phyloP scores from a whole-genome alignment of 2,113 vertebrate genomes.

The Mormoops blainvillei region DNA sequence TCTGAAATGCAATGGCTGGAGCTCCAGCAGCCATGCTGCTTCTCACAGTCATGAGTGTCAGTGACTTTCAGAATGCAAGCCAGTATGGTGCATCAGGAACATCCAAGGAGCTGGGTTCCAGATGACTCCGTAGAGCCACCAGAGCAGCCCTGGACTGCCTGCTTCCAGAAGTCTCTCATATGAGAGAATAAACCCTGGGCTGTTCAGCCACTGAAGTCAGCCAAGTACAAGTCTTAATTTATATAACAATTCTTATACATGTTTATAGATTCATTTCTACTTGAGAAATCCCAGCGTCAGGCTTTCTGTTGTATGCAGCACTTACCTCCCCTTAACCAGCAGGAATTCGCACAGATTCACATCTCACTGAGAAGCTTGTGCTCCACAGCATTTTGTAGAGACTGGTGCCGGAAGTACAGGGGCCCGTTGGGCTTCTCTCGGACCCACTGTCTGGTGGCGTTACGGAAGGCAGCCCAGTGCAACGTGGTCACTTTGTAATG shows the following conservation, averaged over 20 bases:
- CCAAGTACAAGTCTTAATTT: background rate
- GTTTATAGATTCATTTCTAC: background rate
- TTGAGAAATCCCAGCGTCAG: background rate
- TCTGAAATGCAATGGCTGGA: background rate
- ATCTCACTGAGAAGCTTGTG: conserved; percentile 58
- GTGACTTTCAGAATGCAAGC: background rate
- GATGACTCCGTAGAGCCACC: background rate
- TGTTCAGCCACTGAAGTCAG: background rate
- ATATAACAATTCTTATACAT: background rate
- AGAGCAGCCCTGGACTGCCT: background rate
- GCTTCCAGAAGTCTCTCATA: background rate
- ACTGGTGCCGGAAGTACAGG: conserved; percentile 65
- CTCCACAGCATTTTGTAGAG: conserved; percentile 46
- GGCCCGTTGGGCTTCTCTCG: conserved; percentile 44
- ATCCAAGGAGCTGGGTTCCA: background rate
- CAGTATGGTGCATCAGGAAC: too few relatives aligned
- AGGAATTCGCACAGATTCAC: accelerated
- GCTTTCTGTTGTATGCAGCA: background rate
- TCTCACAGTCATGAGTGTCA: background rate
- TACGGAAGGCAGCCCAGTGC: conserved; percentile 70
- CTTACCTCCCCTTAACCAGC: background rate
- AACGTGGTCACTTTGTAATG: background rate
- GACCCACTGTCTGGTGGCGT: conserved; percentile 57
- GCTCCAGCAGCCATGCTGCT: background rate
- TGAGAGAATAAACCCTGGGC: background rate